Evolutionary conservation across 2,888 invertebrate genomes (phyloP).

Genomic region (Strigamia crassipes): DNA sequence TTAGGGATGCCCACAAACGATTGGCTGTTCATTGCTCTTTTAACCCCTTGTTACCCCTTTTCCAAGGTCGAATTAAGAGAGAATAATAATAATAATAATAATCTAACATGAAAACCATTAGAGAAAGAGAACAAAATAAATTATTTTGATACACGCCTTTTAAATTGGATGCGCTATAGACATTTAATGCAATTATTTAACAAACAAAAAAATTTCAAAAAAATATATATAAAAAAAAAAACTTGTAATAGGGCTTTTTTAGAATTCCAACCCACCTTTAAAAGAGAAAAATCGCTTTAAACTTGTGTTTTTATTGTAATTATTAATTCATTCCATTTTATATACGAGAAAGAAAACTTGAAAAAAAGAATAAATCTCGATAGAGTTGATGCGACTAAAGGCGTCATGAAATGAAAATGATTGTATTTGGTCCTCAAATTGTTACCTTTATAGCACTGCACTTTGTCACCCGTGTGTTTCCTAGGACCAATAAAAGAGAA

Average conservation of each 20-base stretch:
- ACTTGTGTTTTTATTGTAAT: conserved; percentile 6
- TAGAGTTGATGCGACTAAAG: conserved; percentile 15
- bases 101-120: background rate
- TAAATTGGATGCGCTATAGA: conserved; percentile 35
- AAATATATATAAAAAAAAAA: background rate
- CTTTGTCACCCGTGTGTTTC: background rate
- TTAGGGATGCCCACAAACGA: conserved; percentile 21
- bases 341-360: background rate
- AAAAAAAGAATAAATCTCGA: background rate
- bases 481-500: background rate
- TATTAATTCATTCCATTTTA: conserved; percentile 10
- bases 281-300: background rate
- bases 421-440: background rate
- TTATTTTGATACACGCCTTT: conserved; percentile 42
- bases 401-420: background rate
- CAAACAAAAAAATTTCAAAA: background rate
- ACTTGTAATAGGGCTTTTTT: conserved; percentile 11
- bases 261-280: conserved; percentile 15
- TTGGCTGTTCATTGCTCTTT: conserved; percentile 34
- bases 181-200: conserved; percentile 13
- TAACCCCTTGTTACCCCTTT: conserved; percentile 37
- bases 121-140: conserved; percentile 19
- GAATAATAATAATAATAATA: background rate
- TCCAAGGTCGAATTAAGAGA: conserved; percentile 17
- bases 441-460: background rate